A percentile compares a stretch with the other conserved stretches of the same genome.
Conservation (phyloP, 2,888 invertebrate species). For the Oscheius sp. region DNA sequence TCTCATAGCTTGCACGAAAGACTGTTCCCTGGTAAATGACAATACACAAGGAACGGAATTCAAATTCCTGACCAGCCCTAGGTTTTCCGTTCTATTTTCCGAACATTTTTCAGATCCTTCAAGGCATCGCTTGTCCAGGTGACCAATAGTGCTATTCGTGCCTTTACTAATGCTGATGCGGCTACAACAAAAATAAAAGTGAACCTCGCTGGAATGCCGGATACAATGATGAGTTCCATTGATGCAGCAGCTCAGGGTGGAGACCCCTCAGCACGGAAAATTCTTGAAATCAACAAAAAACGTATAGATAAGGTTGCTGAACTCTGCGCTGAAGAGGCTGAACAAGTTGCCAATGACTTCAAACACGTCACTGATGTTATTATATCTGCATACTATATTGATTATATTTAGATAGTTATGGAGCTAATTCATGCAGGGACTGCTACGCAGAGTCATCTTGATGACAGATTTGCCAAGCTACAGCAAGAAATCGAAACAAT, state of each 20-base stretch:
- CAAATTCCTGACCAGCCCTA: background rate
- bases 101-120: background rate
- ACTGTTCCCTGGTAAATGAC: background rate
- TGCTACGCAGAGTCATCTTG: background rate
- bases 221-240: background rate
- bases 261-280: background rate
- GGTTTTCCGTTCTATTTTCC: background rate
- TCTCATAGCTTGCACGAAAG: background rate
- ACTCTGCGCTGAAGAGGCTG: background rate
- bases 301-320: background rate
- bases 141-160: background rate
- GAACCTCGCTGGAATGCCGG: background rate
- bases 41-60: too few relatives aligned
- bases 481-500: background rate
- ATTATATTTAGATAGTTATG: background rate
- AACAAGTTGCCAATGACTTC: background rate
- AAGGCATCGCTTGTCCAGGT: background rate
- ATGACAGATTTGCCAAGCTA: too few relatives aligned
- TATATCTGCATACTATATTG: background rate
- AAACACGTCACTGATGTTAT: background rate
- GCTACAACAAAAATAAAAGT: background rate
- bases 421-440: background rate
- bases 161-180: background rate
- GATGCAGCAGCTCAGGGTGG: background rate
- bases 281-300: background rate